Base-by-base conservation (phyloP, 2,888 invertebrate genomes). In the Autographa pulchrina region DNA sequence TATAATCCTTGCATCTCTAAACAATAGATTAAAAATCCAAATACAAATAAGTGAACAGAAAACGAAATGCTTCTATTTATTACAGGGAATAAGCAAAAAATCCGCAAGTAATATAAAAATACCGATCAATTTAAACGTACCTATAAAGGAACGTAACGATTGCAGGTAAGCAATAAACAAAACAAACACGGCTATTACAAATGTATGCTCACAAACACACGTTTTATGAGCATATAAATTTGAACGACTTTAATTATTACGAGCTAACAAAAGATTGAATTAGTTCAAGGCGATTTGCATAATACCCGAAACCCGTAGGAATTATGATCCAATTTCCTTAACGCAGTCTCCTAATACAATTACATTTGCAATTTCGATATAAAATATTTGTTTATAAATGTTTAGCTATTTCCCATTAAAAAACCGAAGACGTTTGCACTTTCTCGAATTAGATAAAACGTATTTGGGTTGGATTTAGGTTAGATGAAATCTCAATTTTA, bases 201-300 rank as follows among this genome's bases (percentile, higher is more conserved):
- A 82, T 72, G 64, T 71, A 70, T 67, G 73, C 64, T 62, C 64
- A 68, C n/a, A 62, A 69, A 52, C 73, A 76, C 71, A 75, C 76
- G 82, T 81, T 86, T 86, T 86, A 89, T 80, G 87, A 78, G 68
- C 75, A 77, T 81, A 88, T 89, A 89, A 88, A 89, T 89, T 84
- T 76, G 81, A 86, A 86, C 81, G 77, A 83, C 82, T 86, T 88
- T 89, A 90, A 91, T 90, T 88, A 89, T 88, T 86, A 84, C 77
- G 76, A 85, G 77, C 83, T 80, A 88, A 87, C 86, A 88, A 88
- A 88, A 88, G 86, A 87, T 87, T 82, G 84, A 85, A 88, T 88
- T 87, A 85, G 84, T 82, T 83, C 77, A 80, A 83, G 77, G 75
- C 72, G 80, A 86, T 89, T 87, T 86, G 87, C 86, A 89, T 90